Conservation (phyloP, 2,113 vertebrate genomes). For the Leptobrachium ailaonicum region DNA sequence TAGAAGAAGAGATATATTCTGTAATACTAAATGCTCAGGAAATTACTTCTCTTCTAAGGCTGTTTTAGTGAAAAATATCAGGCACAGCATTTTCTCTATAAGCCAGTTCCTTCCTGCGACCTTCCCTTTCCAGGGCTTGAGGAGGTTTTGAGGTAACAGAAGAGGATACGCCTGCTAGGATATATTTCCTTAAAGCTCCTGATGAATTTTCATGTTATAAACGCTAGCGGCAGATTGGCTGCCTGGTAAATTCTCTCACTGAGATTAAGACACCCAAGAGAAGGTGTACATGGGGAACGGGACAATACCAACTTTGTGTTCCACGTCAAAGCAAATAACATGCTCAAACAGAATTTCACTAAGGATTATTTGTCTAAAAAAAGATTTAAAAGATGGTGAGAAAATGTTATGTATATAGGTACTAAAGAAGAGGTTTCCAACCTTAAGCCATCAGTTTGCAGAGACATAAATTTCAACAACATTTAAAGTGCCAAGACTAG, state of each 20-base stretch:
- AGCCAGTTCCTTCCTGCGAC: slow-evolving; percentile 40
- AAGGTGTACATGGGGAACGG: neutral
- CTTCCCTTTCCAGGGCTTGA: slow-evolving; percentile 42
- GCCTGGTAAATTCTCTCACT: slow-evolving; percentile 4
- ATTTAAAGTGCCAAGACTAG: too few relatives aligned
- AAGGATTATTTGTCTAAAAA: too few relatives aligned
- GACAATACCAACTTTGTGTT: neutral
- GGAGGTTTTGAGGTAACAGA: slow-evolving; percentile 39
- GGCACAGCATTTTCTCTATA: slow-evolving; percentile 14
- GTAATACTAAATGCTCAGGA: neutral
- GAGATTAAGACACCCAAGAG: neutral
- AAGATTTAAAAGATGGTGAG: too few relatives aligned
- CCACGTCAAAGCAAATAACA: neutral
- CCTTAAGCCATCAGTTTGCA: too few relatives aligned
- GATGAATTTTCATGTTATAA: slow-evolving; percentile 33
- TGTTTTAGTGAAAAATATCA: slow-evolving; percentile 18
- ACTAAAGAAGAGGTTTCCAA: too few relatives aligned
- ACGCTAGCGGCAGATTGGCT: slow-evolving; percentile 19
- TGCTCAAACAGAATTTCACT: too few relatives aligned
- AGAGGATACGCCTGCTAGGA: slow-evolving; percentile 41
- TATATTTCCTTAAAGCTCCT: slow-evolving; percentile 45
- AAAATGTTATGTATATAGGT: too few relatives aligned
- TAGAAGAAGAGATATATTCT: neutral
- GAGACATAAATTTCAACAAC: too few relatives aligned
- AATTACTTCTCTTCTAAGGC: neutral